Base-by-base conservation (phyloP, 2,888 invertebrate species). In the Dicycla oo region DNA sequence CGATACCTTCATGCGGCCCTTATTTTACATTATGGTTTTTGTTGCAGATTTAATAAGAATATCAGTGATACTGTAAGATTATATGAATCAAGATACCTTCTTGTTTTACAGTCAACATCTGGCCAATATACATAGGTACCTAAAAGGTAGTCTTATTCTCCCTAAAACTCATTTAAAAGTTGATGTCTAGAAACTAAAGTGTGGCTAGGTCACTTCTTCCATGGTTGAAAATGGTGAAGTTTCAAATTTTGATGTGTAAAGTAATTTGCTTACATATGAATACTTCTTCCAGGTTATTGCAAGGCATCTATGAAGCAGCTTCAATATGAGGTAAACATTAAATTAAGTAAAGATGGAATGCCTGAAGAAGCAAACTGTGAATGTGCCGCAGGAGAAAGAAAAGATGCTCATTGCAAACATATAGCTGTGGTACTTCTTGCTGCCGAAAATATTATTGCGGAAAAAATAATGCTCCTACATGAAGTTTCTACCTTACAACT, bases 361-460 rank as follows among this genome's bases (percentile, higher is more conserved):
- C 34, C 57, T 34, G 57, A 57, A 34, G 57, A 57, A 57, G n/a
- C 57, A 57, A 57, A n/a, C 57, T 34, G n/a, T 57, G 57, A 34
- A 57, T 34, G 57, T 57, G 57, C 57, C n/a, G 34, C 57, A 57
- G 57, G 34, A 34, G 57, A 57, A 57, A n/a, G 57, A 20, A 34
- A 34, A 57, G n/a, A 34, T n/a, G 57, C 57, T 3, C 30, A 54
- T 30, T 30, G 54, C 2, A 54, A 30, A 20, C 54, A 54, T 11
- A 26, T 34, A 57, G 57, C n/a, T 34, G n/a, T 57, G 3, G n/a
- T 57, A 57, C 57, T 57, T 20, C 26, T 54, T 54, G 54, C 30
- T 10, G 54, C 18, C 20, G 54, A 54, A 54, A 54, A 54, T 54
- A 54, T 54, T 54, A 18, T 30, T 5, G 10, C 1, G 5, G 30